Conservation (phyloP, 1,140 invertebrate genomes). For the Heliconius nattereri region DNA sequence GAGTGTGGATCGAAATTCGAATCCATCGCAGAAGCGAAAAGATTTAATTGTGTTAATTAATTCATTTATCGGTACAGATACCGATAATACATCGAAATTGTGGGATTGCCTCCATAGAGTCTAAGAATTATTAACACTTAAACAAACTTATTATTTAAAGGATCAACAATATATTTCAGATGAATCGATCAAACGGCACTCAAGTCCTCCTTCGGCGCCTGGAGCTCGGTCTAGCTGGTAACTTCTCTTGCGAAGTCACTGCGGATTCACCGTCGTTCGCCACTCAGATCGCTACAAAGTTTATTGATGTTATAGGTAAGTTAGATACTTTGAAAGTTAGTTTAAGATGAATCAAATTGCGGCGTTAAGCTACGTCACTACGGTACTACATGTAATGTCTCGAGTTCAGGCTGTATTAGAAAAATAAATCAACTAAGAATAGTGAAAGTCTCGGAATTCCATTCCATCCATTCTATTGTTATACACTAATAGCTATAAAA, state of each 20-base stretch:
- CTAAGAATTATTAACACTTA: background rate
- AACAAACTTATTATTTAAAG: background rate
- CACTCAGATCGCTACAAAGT: conserved; percentile 84
- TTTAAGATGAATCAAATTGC: background rate
- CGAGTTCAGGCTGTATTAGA: too few relatives aligned
- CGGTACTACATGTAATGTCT: too few relatives aligned
- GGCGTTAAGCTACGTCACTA: background rate
- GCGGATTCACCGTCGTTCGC: conserved; percentile 89
- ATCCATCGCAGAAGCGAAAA: too few relatives aligned
- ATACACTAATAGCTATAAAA: too few relatives aligned
- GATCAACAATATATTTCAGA: conserved; percentile 79
- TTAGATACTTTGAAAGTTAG: background rate
- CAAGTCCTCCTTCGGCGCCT: conserved; percentile 88
- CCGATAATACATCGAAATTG: too few relatives aligned
- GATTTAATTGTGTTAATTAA: too few relatives aligned
- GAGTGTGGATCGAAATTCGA: too few relatives aligned
- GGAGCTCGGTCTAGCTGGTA: conserved; percentile 88
- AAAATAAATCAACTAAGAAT: too few relatives aligned
- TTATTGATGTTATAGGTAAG: conserved; percentile 89
- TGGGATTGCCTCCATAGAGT: background rate
- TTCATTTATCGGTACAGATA: background rate
- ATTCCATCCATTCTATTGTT: too few relatives aligned
- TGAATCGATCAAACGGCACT: conserved; percentile 86
- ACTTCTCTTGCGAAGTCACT: conserved; percentile 93
- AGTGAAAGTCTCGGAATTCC: too few relatives aligned